These are phyloP conservation scores for Leptinotarsa undecemlineata DNA, from an alignment of 1,140 invertebrate genomes.

Conservation along the genomic window DNA sequence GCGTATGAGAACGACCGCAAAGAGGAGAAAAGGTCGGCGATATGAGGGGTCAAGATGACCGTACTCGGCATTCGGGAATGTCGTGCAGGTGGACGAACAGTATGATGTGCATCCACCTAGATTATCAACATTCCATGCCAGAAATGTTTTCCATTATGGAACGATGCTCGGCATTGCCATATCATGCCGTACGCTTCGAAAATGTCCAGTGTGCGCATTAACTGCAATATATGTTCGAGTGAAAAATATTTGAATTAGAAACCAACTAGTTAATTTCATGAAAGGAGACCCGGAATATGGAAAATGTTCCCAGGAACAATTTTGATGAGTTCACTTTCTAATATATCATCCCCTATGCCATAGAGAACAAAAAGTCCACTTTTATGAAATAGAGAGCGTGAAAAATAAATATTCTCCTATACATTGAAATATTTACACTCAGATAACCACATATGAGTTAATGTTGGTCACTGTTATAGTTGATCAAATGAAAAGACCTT, in stretches of 20 bases:
- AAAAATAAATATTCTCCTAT: too few relatives aligned
- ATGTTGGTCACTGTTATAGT: too few relatives aligned
- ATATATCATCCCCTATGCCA: too few relatives aligned
- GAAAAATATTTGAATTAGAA: background rate
- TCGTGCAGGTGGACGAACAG: conserved; percentile 34
- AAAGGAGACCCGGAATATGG: too few relatives aligned
- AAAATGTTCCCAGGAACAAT: too few relatives aligned
- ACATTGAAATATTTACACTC: too few relatives aligned
- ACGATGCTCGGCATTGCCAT: conserved; percentile 35
- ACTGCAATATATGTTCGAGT: background rate
- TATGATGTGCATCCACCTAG: conserved; percentile 31
- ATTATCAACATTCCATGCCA: conserved; percentile 47
- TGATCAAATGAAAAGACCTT: too few relatives aligned
- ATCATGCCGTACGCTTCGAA: conserved; percentile 25
- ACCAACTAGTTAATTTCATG: too few relatives aligned
- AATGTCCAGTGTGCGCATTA: background rate
- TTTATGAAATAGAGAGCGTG: too few relatives aligned
- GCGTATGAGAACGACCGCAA: conserved; percentile 22
- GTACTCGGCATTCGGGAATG: conserved; percentile 35
- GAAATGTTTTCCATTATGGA: conserved; percentile 42
- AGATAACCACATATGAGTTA: too few relatives aligned
- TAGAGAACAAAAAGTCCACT: too few relatives aligned
- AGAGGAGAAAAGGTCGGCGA: conserved; percentile 26
- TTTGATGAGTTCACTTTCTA: too few relatives aligned
- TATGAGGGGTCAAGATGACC: conserved; percentile 38